phyloP scores from a whole-genome alignment of 2,888 invertebrate genomes.

The Xylota segnis region DNA sequence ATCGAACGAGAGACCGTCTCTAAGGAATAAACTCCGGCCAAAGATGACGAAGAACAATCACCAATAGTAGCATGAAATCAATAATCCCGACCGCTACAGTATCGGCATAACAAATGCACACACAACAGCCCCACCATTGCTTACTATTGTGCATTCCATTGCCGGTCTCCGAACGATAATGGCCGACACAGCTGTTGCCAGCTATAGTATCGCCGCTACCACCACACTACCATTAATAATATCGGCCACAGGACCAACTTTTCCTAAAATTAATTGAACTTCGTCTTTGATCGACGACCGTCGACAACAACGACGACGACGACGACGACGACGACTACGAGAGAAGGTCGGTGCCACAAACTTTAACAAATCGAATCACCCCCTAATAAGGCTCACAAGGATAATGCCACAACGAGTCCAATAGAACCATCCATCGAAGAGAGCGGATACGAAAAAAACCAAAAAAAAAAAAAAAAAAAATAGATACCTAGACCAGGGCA shows the following conservation, averaged over 20 bases:
- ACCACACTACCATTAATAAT: conserved; percentile 55
- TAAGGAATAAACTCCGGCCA: neutral
- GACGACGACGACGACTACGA: neutral
- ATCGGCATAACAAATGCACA: conserved; percentile 49
- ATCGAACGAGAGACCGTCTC: neutral
- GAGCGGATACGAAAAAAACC: conserved; percentile 28
- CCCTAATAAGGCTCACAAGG: conserved; percentile 15
- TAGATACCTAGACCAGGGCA: conserved; percentile 27
- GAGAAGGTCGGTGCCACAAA: conserved; percentile 26
- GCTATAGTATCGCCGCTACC: conserved; percentile 31
- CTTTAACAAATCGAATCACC: conserved; percentile 48
- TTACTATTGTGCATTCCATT: conserved; percentile 43
- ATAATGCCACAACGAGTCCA: conserved; percentile 46
- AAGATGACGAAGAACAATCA: conserved; percentile 37
- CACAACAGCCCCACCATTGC: conserved; percentile 20
- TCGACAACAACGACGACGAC: neutral
- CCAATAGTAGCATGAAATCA: conserved; percentile 56
- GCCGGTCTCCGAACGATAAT: conserved; percentile 48
- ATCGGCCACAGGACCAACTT: conserved; percentile 57
- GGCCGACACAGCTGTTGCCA: conserved; percentile 49
- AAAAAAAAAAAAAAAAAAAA: no score
- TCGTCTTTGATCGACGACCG: conserved; percentile 61
- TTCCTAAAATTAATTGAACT: conserved; percentile 72
- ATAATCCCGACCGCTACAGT: conserved; percentile 47
- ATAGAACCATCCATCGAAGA: conserved; percentile 45